Evolutionary conservation across 2,888 invertebrate genomes (phyloP).

Genomic region (Cephus sareptanus): DNA sequence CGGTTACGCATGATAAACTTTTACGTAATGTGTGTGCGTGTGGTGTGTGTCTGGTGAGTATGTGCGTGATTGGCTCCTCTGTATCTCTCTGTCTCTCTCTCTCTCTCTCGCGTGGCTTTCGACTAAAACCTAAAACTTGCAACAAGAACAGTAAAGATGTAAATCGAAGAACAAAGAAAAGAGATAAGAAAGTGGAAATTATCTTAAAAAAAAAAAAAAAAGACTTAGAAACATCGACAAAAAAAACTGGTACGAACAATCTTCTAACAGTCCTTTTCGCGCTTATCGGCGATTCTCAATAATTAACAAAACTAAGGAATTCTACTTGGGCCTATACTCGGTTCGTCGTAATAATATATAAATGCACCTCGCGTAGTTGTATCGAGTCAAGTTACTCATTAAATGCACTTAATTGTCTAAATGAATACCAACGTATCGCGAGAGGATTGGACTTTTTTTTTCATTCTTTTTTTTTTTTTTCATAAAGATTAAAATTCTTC

Average conservation of each 20-base stretch:
- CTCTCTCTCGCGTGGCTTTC: neutral
- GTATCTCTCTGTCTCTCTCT: neutral
- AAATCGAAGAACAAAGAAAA: slow-evolving; percentile 4
- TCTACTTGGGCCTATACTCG: neutral
- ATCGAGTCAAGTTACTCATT: slow-evolving; percentile 7
- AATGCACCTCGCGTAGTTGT: slow-evolving; percentile 20
- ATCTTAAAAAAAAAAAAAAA: slow-evolving; percentile 2
- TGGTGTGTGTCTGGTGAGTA: neutral
- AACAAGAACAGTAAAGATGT: neutral
- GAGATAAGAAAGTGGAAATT: neutral
- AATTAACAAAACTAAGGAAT: neutral
- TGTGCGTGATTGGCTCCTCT: neutral
- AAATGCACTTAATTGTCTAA: slow-evolving; percentile 16
- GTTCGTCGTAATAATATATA: slow-evolving; percentile 2
- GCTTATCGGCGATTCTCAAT: neutral
- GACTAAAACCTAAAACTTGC: neutral
- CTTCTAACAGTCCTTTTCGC: neutral
- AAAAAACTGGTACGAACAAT: neutral
- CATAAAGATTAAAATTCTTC: neutral
- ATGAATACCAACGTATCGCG: slow-evolving; percentile 14
- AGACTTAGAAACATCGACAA: neutral
- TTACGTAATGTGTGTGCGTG: neutral
- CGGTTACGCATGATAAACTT: neutral
- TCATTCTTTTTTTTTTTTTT: neutral
- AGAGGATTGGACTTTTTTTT: neutral